phyloP scores from a whole-genome alignment of 2,113 vertebrate species.

The Pica pica region DNA sequence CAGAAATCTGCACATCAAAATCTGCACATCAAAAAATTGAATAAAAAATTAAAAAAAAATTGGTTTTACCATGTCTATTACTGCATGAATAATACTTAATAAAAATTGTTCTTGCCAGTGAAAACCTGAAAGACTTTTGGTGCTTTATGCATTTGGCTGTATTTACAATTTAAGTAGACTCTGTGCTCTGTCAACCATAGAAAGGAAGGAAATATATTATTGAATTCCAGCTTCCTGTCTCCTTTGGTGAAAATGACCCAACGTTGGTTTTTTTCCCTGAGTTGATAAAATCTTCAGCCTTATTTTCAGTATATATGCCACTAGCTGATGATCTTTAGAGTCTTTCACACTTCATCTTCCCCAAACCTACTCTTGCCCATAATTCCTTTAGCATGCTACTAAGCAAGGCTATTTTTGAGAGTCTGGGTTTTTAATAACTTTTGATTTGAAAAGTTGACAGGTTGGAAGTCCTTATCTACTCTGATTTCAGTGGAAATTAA shows the following conservation, averaged over 20 bases:
- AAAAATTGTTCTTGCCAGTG: not conserved
- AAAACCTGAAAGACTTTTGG: not conserved
- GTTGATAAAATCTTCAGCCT: not conserved
- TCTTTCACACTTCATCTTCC: not conserved
- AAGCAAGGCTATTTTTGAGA: not conserved
- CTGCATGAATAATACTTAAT: not conserved
- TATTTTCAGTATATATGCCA: not conserved
- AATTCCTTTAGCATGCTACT: not conserved
- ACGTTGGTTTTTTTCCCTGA: not conserved
- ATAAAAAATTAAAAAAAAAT: not conserved
- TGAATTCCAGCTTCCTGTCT: not conserved
- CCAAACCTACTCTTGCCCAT: not conserved
- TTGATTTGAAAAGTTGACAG: not conserved
- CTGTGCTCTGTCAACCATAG: not conserved
- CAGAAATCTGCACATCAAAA: not conserved
- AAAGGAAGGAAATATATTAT: not conserved
- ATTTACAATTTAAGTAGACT: not conserved
- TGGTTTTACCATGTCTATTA: not conserved
- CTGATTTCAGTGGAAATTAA: not conserved
- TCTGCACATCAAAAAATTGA: not conserved
- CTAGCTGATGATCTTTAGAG: not conserved
- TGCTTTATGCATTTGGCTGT: not conserved
- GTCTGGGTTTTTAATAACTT: not conserved
- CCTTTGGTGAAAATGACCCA: not conserved
- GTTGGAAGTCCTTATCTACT: not conserved